Base-by-base conservation (phyloP, 2,113 vertebrate genomes). In the Carassius gibelio region DNA sequence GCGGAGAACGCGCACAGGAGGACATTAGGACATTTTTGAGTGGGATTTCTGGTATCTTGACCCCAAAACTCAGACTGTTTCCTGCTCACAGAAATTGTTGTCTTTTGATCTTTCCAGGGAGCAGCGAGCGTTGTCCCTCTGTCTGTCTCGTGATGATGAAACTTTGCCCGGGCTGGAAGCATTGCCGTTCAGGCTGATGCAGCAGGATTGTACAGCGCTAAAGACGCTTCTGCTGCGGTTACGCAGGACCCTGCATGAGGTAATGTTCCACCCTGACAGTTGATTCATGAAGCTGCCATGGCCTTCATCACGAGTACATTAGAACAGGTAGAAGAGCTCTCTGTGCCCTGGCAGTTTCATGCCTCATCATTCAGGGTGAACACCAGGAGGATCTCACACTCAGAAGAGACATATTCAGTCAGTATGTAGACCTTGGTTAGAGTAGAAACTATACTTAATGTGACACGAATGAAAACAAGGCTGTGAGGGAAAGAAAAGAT, bases 171-270 rank as follows among this genome's bases (percentile, higher is more conserved):
- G 96, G 50, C 88, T 98, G 38, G 98, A 99, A 88, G 93, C 96
- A 30, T 90, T 99, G 88, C 97, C 97, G 0, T 96, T 98, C 86
- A 94, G 97, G 89, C 13, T 98, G 91, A 99, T 99, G 98, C 93
- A 98, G 86, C 97, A 99, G 86, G 98, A 99, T 89, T 99, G 98
- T 87, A 99, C 97, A 0, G 95, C 97, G 36, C 96, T 98, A 5
- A 99, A 99, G 94, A 98, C 97, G 0, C 90, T 99, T 81, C 94
- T 99, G 76, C 93, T 98, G 85, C 96, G 98, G 91, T 95, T 99
- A 93, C 96, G 97, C 89, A 95, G 97, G 87, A 96, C 97, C 85
- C 96, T 99, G 82, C 97, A 99, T 92, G 98, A 99, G 97, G 98
- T 99, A 96, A 94, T 88, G 11, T 9, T 62, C 66, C 74, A 66